Evolutionary conservation across 2,113 vertebrate genomes (phyloP).

Genomic region (Istiophorus platypterus): DNA sequence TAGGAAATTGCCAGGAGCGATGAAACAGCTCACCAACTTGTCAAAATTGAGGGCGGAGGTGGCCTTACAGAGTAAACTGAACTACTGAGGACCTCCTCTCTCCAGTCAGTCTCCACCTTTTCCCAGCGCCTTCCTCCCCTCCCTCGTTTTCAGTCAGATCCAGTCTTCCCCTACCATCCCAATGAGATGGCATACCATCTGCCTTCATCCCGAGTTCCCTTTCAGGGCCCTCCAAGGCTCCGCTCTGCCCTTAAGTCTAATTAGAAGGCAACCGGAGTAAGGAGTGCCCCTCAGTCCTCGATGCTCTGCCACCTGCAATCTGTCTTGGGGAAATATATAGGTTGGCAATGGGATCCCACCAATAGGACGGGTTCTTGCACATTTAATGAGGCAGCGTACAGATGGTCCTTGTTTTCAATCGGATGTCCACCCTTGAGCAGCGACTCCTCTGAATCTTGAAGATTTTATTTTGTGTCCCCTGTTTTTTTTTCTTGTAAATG

Average conservation of each 20-base stretch:
- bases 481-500: background rate
- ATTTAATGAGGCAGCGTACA: conserved; percentile 68
- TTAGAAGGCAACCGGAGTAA: conserved; percentile 69
- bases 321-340: conserved; percentile 52
- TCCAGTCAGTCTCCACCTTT: conserved; percentile 59
- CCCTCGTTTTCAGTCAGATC: conserved; percentile 10
- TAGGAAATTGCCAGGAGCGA: background rate
- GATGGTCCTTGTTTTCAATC: conserved; percentile 61
- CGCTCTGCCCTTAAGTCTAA: conserved; percentile 51
- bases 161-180: conserved; percentile 16
- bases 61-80: conserved; percentile 27
- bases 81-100: conserved; percentile 26
- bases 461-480: background rate
- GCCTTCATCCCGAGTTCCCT: conserved; percentile 53
- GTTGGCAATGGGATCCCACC: conserved; percentile 34
- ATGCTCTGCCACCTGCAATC: conserved; percentile 70
- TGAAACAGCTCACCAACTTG: background rate
- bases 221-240: conserved; percentile 32
- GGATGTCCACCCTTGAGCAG: conserved; percentile 9
- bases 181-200: conserved; percentile 52
- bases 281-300: conserved; percentile 52
- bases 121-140: conserved; percentile 51
- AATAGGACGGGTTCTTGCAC: conserved; percentile 54
- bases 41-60: conserved; percentile 8
- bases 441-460: conserved; percentile 15